A percentile compares a stretch with the other conserved stretches of the same genome.
Evolutionary conservation across 92 coral and sea anemone species (phyloP).

Genomic region (Siderastrea radians): DNA sequence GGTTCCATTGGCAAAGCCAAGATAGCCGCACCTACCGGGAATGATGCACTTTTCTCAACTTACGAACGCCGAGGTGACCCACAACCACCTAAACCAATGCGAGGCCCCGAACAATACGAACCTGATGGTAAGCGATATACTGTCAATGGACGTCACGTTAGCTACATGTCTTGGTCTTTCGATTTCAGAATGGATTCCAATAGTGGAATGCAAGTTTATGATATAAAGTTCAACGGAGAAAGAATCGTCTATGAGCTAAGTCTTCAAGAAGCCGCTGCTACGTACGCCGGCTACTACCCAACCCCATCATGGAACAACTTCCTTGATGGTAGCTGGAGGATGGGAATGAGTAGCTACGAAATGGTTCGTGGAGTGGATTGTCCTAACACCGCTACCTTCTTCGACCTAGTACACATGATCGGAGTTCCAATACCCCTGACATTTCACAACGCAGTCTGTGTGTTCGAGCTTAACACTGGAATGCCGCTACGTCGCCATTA

Average conservation of each 20-base stretch:
- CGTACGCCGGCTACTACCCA: conserved; percentile 77
- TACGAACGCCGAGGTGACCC: conserved; percentile 64
- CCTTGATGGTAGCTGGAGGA: conserved; percentile 68
- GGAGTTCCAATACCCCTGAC: conserved; percentile 56
- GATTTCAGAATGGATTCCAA: conserved; percentile 73
- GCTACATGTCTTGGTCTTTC: conserved; percentile 84
- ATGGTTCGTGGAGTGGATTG: conserved; percentile 77
- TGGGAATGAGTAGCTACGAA: conserved; percentile 74
- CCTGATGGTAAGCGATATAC: conserved; percentile 85
- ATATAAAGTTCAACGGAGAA: conserved; percentile 74
- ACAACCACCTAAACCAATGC: conserved; percentile 71
- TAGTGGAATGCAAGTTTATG: conserved; percentile 76
- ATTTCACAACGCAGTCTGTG: conserved; percentile 70
- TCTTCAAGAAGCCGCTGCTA: conserved; percentile 76
- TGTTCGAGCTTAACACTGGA: conserved; percentile 82
- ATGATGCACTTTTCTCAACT: conserved; percentile 36
- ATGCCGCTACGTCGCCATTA: conserved; percentile 85
- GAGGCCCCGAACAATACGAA: conserved; percentile 72
- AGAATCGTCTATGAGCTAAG: conserved; percentile 82
- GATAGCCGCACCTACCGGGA: conserved; percentile 31
- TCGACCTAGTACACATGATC: conserved; percentile 64
- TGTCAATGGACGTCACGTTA: conserved; percentile 69
- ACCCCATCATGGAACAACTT: conserved; percentile 57
- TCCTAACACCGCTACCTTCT: conserved; percentile 74
- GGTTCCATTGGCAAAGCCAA: conserved; percentile 24